A percentile compares a stretch with the other conserved stretches of the same genome.
Conservation (phyloP, 2,797 vertebrate species). For the Gymnopithys bicolor region DNA sequence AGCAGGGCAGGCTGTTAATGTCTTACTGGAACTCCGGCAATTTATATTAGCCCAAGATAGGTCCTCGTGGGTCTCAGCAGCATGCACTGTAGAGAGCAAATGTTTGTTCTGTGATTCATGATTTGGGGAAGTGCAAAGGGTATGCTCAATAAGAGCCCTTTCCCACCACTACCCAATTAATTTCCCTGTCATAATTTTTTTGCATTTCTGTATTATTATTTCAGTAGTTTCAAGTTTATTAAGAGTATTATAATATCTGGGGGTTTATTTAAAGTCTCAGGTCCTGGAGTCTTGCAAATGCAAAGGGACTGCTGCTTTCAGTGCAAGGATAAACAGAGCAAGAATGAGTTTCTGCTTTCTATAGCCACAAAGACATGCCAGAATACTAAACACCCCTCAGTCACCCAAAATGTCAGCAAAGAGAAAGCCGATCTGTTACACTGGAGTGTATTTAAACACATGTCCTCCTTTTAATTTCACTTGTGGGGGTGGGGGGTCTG, state of each 20-base stretch:
- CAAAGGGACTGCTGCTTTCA: background rate
- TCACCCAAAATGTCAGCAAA: background rate
- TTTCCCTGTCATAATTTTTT: background rate
- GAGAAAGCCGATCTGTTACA: background rate
- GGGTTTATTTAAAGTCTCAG: background rate
- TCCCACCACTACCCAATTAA: background rate
- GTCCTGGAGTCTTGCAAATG: background rate
- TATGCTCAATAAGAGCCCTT: background rate
- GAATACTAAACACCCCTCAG: background rate
- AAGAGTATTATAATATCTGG: background rate
- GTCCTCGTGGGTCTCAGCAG: background rate
- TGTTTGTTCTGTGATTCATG: constrained; percentile 14
- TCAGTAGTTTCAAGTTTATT: background rate
- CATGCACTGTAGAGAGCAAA: background rate
- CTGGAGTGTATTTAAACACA: background rate
- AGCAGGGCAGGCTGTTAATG: background rate
- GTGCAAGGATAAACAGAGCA: background rate
- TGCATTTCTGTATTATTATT: background rate
- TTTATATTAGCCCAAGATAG: constrained; percentile 13
- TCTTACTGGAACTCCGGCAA: constrained; percentile 13
- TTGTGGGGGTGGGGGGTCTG: background rate
- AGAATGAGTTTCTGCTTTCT: background rate
- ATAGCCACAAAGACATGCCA: background rate
- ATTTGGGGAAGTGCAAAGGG: background rate
- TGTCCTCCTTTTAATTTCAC: background rate